Conservation (phyloP, 2,113 vertebrate species). For the human region GRCh38 chr14:37581001-37581500, state of each 20-base stretch:
- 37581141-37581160: not conserved
- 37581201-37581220: not conserved
- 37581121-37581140: not conserved
- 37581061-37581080: not conserved
- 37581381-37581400: not conserved
- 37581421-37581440: not conserved
- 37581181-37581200: not conserved
- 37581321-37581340: constrained; percentile 11
- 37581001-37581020: not conserved
- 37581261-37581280: not conserved
- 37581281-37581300: constrained; percentile 11
- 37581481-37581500: not conserved
- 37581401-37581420: constrained; percentile 16
- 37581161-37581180: not conserved
- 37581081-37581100: constrained; percentile 9
- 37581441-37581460: not conserved
- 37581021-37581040: not conserved
- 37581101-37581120: not conserved
- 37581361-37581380: constrained; percentile 5
- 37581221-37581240: not conserved
- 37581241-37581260: constrained; percentile 32
- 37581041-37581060: constrained; percentile 14
- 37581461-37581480: not conserved
- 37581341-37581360: not conserved
- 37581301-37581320: constrained; percentile 14